Base-by-base conservation (phyloP, 2,113 vertebrate species). In the Bucco capensis region DNA sequence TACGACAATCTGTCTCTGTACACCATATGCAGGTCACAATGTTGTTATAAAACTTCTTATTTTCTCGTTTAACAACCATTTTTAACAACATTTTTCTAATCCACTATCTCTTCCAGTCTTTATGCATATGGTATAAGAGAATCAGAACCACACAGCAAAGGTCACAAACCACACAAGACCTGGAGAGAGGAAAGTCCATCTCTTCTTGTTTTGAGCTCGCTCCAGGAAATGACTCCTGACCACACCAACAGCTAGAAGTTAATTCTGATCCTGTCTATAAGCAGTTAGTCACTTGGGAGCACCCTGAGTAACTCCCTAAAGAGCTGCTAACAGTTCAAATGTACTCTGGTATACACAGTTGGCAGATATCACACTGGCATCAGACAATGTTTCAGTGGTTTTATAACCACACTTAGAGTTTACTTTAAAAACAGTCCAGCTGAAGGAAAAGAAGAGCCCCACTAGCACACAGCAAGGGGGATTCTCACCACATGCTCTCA, bases 1-100 rank as follows among this genome's bases (percentile, higher is more conserved):
- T 3, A 28, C 46, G 31, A 72, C 61, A 33, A 0, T 1, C 16
- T 7, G 38, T 12, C 33, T 57, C 56, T 27, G 33, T 1, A 8
- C 65, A 21, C 60, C 49, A 10, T 0, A 6, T 0, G 10, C 42
- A 61, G 37, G 10, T 38, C 47, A 38, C 47, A 12, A 0, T 3
- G 4, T 38, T 58, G 2, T 12, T 40, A 73, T 49, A 37, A 65
- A 46, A 42, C 42, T 4, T 9, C n/a, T n/a, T n/a, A n/a, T 74
- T 24, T 53, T 49, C 53, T 6, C 9, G 17, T 64, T 73, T 30
- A 76, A 60, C 10, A 35, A 23, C n/a, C 1, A 3, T 12, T 86
- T 65, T 51, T 14, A 81, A 67, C 14, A 54, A 35, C 21, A 4
- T 53, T 64, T 73, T 64, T 76, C 51, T 79, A 44, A 57, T 6